Conservation (phyloP, 2,797 vertebrate species). For the Tenualosa ilisha region DNA sequence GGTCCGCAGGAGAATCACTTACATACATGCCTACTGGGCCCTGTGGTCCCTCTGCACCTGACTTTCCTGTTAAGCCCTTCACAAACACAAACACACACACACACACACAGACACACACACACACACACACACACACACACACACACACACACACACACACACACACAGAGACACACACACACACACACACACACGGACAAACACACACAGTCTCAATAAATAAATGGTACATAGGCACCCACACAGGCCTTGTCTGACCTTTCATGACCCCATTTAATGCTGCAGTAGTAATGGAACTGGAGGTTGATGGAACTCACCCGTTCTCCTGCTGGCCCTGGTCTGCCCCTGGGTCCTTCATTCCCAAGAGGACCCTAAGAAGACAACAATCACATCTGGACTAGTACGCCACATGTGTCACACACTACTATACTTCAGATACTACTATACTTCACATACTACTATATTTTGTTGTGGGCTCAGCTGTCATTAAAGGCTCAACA, state of each 20-base stretch:
- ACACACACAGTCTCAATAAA: not conserved
- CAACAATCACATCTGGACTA: not conserved
- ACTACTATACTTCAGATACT: not conserved
- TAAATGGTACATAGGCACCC: not conserved
- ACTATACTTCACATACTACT: not conserved
- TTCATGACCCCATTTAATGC: not conserved
- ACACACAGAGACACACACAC: slow-evolving; percentile 1
- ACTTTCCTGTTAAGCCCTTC: slow-evolving; percentile 84
- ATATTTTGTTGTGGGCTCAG: too few species aligned
- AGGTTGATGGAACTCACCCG: slow-evolving; percentile 66
- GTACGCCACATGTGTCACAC: not conserved
- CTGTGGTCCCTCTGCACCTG: slow-evolving; percentile 81
- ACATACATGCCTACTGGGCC: slow-evolving; percentile 88
- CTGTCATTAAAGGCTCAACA: too few species aligned
- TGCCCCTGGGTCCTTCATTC: slow-evolving; percentile 68
- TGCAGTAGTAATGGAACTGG: not conserved
- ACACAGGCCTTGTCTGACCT: not conserved
- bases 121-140: slow-evolving; percentile 39
- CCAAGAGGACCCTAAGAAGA: slow-evolving; percentile 75
- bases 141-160: slow-evolving; percentile 27
- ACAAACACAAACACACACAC: slow-evolving; percentile 35
- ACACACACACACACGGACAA: slow-evolving; percentile 18
- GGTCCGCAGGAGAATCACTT: slow-evolving; percentile 73
- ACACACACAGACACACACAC: slow-evolving; percentile 22
- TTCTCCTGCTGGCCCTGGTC: slow-evolving; percentile 71